Conservation (phyloP, 2,113 vertebrate species). For the Mystacornis crossleyi region DNA sequence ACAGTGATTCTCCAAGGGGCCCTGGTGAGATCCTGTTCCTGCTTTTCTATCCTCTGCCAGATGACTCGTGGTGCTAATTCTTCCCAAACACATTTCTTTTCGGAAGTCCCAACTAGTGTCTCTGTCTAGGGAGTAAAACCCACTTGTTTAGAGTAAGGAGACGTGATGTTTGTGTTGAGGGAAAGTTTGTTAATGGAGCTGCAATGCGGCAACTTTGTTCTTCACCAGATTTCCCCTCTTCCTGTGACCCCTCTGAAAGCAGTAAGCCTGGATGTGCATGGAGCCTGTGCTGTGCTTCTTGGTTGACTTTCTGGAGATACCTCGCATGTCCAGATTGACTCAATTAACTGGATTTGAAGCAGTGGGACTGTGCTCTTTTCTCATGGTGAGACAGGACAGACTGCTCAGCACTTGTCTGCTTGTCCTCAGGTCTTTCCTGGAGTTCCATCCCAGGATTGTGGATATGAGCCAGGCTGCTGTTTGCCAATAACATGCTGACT, state of each 20-base stretch:
- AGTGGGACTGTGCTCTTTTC: not conserved
- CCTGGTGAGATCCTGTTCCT: not conserved
- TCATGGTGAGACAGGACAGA: not conserved
- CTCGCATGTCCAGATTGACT: fast-evolving
- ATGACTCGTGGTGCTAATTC: not conserved
- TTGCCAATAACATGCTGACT: fast-evolving
- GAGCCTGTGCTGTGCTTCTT: not conserved
- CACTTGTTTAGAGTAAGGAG: not conserved
- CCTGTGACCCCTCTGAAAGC: not conserved
- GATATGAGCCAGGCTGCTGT: not conserved
- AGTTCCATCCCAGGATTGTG: not conserved
- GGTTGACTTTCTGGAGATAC: not conserved
- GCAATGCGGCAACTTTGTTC: not conserved
- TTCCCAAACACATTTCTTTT: not conserved
- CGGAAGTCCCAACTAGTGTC: not conserved
- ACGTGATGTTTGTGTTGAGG: not conserved
- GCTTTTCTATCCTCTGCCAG: not conserved
- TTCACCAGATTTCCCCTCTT: not conserved
- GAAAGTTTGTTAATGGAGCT: not conserved
- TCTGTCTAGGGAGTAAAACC: not conserved
- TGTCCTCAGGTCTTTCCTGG: not conserved
- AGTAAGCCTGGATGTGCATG: not conserved
- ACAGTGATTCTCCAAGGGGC: not conserved
- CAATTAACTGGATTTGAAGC: not conserved
- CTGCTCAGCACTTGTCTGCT: not conserved